Percentiles rank a stretch among this genome's conserved stretches.
Evolutionary conservation across 2,888 invertebrate species (phyloP).

Genomic region (Anoncus sp.): DNA sequence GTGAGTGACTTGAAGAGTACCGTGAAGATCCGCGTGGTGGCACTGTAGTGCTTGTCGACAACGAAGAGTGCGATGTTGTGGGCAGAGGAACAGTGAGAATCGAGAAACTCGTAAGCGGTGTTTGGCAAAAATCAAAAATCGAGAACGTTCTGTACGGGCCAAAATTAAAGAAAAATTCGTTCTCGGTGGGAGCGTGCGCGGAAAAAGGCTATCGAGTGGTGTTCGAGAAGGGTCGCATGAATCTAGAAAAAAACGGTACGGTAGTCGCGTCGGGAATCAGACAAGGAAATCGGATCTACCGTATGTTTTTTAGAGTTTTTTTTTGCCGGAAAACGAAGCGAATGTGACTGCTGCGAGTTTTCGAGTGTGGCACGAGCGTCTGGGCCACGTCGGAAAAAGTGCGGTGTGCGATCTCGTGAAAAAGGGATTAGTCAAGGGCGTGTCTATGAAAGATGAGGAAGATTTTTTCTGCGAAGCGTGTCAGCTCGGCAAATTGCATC

Average conservation of each 20-base stretch:
- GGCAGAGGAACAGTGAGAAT: constrained; percentile 55
- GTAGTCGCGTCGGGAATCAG: constrained; percentile 39
- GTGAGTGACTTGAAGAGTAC: constrained; percentile 48
- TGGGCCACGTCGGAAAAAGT: constrained; percentile 24
- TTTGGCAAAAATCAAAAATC: constrained; percentile 11
- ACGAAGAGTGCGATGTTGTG: constrained; percentile 50
- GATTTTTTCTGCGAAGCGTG: constrained; percentile 29
- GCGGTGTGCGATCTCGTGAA: constrained; percentile 40
- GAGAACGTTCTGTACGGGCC: constrained; percentile 39
- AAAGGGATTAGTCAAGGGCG: constrained; percentile 34
- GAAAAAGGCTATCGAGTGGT: constrained; percentile 57
- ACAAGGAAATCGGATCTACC: constrained; percentile 22
- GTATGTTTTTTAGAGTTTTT: constrained; percentile 37
- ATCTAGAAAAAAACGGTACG: constrained; percentile 47
- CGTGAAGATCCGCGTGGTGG: constrained; percentile 46
- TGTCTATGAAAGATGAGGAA: neutral
- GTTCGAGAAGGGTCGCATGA: constrained; percentile 61
- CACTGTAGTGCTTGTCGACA: constrained; percentile 45
- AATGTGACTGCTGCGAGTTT: constrained; percentile 24
- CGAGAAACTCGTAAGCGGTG: constrained; percentile 16
- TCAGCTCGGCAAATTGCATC: constrained; percentile 11
- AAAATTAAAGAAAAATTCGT: constrained; percentile 54
- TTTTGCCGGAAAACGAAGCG: neutral
- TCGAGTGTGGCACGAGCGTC: constrained; percentile 25
- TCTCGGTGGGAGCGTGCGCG: constrained; percentile 60